Evolutionary conservation across 2,113 vertebrate species (phyloP).

Genomic region (Rynchops niger): DNA sequence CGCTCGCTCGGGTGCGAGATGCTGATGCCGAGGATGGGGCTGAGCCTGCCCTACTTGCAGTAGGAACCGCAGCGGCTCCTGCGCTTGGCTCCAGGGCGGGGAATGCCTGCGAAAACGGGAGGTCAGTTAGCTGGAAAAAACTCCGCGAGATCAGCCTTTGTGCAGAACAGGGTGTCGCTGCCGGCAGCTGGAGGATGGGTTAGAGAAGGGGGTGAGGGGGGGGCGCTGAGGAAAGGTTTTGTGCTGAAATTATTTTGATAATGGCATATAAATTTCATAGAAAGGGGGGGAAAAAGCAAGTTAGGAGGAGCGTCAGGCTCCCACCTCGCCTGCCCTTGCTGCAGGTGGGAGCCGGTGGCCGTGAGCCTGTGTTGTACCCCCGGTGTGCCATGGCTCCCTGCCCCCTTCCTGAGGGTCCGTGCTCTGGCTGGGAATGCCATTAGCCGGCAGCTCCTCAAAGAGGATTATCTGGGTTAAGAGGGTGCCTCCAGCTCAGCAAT

Average conservation of each 20-base stretch:
- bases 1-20: not conserved
- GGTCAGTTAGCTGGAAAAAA: not conserved
- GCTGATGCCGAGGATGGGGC: not conserved
- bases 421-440: not conserved
- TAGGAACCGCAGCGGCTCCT: not conserved
- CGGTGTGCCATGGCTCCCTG: not conserved
- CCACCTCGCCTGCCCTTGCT: not conserved
- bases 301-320: not conserved
- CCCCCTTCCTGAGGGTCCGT: not conserved
- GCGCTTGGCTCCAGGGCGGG: not conserved
- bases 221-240: not conserved
- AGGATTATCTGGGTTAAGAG: constrained; percentile 36
- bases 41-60: constrained; percentile 28
- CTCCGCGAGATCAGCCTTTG: not conserved
- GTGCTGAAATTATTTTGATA: not conserved
- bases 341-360: not conserved
- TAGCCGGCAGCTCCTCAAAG: constrained; percentile 10
- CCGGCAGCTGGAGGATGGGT: not conserved
- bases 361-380: fast-evolving
- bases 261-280: not conserved
- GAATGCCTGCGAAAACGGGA: not conserved
- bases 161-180: not conserved
- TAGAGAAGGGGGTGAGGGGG: not conserved
- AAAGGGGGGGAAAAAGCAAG: not conserved
- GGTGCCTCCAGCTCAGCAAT: not conserved